These are phyloP conservation scores for Bombus sylvicola DNA, from an alignment of 1,140 invertebrate genomes.

Conservation along the genomic window DNA sequence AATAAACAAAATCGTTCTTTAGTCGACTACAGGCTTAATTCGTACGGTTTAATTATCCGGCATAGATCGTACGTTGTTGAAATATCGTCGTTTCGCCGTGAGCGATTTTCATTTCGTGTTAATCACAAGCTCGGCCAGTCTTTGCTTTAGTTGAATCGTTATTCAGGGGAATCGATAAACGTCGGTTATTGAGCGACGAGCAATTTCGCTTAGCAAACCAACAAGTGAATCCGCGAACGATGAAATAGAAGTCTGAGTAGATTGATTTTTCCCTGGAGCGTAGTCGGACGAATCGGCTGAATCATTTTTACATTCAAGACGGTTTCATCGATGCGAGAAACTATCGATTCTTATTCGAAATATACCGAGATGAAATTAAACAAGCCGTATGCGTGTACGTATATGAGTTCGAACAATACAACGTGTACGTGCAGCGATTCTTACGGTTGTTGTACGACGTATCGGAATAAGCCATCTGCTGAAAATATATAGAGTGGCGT, in stretches of 20 bases:
- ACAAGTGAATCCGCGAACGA: slow-evolving; percentile 35
- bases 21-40: slow-evolving; percentile 16
- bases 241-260: slow-evolving; percentile 11
- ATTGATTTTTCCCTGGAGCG: slow-evolving; percentile 36
- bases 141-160: slow-evolving; percentile 60
- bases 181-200: slow-evolving; percentile 56
- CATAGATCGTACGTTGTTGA: slow-evolving; percentile 10
- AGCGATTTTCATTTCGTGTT: slow-evolving; percentile 31
- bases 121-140: slow-evolving; percentile 31
- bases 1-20: slow-evolving; percentile 22
- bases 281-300: neutral
- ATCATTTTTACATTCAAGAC: slow-evolving; percentile 19
- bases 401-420: too few species aligned
- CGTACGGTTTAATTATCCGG: slow-evolving; percentile 52
- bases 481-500: too few species aligned
- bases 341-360: neutral
- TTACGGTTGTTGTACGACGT: too few species aligned
- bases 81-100: slow-evolving; percentile 17
- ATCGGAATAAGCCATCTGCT: too few species aligned
- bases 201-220: slow-evolving; percentile 57
- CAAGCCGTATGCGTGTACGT: too few species aligned
- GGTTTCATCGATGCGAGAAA: neutral
- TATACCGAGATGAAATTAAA: neutral
- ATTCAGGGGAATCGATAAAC: slow-evolving; percentile 54
- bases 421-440: too few species aligned